A percentile compares a stretch with the other conserved stretches of the same genome.
phyloP scores from a whole-genome alignment of 1,140 invertebrate species.

The Andricus grossulariae region DNA sequence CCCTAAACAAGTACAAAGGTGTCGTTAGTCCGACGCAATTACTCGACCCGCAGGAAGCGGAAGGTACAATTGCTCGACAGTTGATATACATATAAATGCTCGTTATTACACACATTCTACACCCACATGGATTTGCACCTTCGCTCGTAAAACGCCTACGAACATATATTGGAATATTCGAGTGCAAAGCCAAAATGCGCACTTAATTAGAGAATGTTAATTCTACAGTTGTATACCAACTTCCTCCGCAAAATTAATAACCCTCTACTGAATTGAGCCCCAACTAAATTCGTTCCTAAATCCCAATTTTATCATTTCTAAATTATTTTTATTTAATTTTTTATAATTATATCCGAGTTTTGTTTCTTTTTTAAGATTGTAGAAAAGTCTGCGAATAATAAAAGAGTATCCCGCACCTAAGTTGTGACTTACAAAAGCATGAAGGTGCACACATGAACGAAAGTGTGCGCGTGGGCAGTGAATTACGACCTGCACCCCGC shows the following conservation, averaged over 20 bases:
- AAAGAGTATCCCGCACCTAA: not conserved
- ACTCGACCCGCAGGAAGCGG: slow-evolving; percentile 16
- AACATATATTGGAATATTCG: not conserved
- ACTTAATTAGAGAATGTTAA: slow-evolving; percentile 16
- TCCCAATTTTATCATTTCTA: not conserved
- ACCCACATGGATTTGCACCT: not conserved
- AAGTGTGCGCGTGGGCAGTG: slow-evolving; percentile 55
- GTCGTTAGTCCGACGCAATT: slow-evolving; percentile 25
- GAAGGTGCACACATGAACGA: slow-evolving; percentile 40
- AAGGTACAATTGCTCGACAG: slow-evolving; percentile 25
- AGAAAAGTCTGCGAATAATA: slow-evolving; percentile 15
- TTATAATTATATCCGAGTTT: not conserved
- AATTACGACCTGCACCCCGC: slow-evolving; percentile 55
- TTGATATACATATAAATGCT: not conserved
- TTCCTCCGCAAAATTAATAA: slow-evolving; percentile 6
- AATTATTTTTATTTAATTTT: not conserved
- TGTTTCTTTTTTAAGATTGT: not conserved
- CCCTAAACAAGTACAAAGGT: slow-evolving; percentile 31
- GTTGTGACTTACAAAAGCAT: not conserved
- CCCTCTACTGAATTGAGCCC: not conserved
- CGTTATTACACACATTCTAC: not conserved
- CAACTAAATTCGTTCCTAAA: not conserved
- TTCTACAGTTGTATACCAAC: slow-evolving; percentile 13
- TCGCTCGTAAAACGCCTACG: not conserved
- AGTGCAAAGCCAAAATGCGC: not conserved